Conservation (phyloP, 2,797 vertebrate species). For the Danio choprae region DNA sequence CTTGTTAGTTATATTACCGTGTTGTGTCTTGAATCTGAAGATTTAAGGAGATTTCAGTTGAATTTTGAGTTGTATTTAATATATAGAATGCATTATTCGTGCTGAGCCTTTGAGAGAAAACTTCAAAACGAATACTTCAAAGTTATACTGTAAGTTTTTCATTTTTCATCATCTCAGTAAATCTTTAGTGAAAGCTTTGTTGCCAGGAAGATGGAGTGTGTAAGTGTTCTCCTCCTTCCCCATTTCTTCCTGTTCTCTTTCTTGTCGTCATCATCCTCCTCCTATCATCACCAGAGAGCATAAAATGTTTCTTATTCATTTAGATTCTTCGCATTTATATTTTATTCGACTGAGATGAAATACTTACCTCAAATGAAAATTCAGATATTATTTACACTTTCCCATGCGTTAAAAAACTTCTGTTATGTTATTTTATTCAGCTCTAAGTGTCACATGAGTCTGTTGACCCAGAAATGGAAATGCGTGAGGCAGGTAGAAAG, state of each 20-base stretch:
- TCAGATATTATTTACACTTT: background rate
- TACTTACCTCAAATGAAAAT: background rate
- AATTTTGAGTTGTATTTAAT: background rate
- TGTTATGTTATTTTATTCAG: constrained; percentile 11
- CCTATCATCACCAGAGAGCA: background rate
- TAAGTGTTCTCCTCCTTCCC: background rate
- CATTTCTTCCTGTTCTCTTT: background rate
- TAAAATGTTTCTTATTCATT: background rate
- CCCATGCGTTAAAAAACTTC: background rate
- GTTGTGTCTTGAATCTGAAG: background rate
- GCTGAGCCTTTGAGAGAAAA: constrained; percentile 11
- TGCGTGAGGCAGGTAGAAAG: constrained; percentile 39
- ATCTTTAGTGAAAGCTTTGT: constrained; percentile 41
- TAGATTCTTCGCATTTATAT: background rate
- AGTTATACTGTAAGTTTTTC: constrained; percentile 25
- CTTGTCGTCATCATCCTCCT: background rate
- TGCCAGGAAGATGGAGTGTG: constrained; percentile 25
- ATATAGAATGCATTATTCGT: background rate
- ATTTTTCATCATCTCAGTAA: background rate
- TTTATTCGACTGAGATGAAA: background rate
- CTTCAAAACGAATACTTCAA: constrained; percentile 23
- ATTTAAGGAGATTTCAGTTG: background rate
- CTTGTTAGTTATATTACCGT: background rate
- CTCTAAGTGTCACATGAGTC: constrained; percentile 27
- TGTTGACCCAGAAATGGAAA: constrained; percentile 37